Base-by-base conservation (phyloP, 92 coral and sea anemone genomes). In the Parazoanthus darwini region DNA sequence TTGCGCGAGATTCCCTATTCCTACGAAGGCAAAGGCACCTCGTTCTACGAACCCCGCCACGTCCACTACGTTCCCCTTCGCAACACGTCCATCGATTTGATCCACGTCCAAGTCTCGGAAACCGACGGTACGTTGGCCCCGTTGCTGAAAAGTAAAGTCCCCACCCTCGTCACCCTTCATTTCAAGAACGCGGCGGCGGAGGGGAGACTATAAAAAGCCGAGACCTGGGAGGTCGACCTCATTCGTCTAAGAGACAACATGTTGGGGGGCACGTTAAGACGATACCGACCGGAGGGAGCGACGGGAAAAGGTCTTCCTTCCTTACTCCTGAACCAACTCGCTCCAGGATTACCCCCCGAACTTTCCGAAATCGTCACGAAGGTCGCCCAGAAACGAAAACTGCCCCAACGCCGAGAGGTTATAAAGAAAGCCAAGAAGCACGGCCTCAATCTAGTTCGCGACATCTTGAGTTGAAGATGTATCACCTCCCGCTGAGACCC, bases 361-460 rank as follows among this genome's bases (percentile, higher is more conserved):
- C 56, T 50, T 50, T 50, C 56, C 56, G 56, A 50, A 50, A 50
- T 50, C 56, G 56, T 50, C 56, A 50, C 56, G 56, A 50, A 50
- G 56, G 74, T 68, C 3, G 74, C 74, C 74, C 36, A 18, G 74
- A 68, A 68, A 67, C 73, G 73, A 67, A 67, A 67, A 67, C 73
- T 20, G 10, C 73, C 73, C 73, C 73, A 22, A 10, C 73, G 73
- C 73, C 73, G 33, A 67, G 73, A 67, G 73, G 73, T 67, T 67
- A 22, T 67, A 67, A 33, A 71, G 66, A 11, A 86, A 33, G 42
- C 79, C 89, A 51, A 76, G 82, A 76, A 74, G 82, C 73, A 67
- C 74, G 74, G 25, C 11, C 74, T 68, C 74, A 68, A 68, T 68
- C 74, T 68, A 68, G 74, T 68, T 68, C 33, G 73, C 33, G 73